Percentiles rank a stretch among this genome's conserved stretches.
These are phyloP conservation scores for Chionomys nivalis DNA, from an alignment of 2,113 vertebrate species.

Conservation along the genomic window DNA sequence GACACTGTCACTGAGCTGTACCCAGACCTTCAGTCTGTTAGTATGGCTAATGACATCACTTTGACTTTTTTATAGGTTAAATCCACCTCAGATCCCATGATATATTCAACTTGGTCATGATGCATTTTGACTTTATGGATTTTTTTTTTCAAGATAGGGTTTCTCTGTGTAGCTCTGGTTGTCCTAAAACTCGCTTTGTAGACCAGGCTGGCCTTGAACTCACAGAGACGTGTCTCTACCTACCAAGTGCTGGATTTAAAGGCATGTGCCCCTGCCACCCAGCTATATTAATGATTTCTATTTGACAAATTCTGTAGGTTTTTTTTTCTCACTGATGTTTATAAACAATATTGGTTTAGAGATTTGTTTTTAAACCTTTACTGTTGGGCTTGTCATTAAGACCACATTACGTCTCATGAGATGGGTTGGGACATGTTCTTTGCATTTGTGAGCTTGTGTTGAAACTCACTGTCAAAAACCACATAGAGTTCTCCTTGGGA, in stretches of 20 bases:
- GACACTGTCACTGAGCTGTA: neutral
- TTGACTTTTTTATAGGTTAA: neutral
- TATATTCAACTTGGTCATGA: neutral
- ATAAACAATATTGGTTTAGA: neutral
- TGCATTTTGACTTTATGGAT: neutral
- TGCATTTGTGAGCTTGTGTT: slow-evolving; percentile 29
- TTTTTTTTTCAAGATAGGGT: neutral
- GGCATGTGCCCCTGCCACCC: neutral
- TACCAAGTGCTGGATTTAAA: neutral
- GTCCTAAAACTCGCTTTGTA: neutral
- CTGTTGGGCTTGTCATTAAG: neutral
- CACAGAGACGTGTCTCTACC: neutral
- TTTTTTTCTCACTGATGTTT: neutral
- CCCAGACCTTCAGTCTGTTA: neutral
- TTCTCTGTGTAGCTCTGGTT: neutral
- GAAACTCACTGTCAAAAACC: neutral
- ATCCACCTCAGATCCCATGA: neutral
- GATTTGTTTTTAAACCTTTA: neutral
- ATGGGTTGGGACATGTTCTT: neutral
- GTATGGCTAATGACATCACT: neutral
- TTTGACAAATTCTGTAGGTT: neutral
- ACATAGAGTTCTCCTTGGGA: neutral
- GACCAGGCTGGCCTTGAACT: neutral
- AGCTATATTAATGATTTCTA: neutral
- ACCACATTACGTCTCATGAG: neutral